Conservation (phyloP, 2,113 vertebrate species). For the Salvelinus fontinalis region DNA sequence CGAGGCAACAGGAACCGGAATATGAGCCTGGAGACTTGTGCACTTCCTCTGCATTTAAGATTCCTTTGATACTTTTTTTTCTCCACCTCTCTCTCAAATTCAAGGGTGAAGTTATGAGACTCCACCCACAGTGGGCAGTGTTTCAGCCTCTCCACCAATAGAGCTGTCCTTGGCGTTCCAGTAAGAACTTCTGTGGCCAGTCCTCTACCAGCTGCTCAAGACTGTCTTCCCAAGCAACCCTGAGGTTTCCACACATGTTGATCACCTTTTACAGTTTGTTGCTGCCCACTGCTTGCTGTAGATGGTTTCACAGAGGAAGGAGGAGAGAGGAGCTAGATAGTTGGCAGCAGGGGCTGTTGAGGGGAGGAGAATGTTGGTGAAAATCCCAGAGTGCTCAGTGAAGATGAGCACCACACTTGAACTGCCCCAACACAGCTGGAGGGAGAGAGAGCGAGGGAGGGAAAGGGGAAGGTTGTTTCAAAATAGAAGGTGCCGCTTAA, state of each 20-base stretch:
- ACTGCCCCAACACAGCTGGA: not conserved
- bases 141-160: conserved; percentile 43
- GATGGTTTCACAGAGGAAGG: conserved; percentile 22
- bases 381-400: not conserved
- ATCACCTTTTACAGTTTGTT: conserved; percentile 37
- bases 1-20: conserved; percentile 26
- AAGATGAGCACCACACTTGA: not conserved
- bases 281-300: conserved; percentile 16
- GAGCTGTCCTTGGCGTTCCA: not conserved
- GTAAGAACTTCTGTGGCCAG: conserved; percentile 30
- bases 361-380: conserved; percentile 1
- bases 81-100: conserved; percentile 14
- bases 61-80: conserved; percentile 37
- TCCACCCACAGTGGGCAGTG: conserved; percentile 27
- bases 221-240: conserved; percentile 48
- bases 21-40: conserved; percentile 39
- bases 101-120: conserved; percentile 44
- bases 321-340: not conserved
- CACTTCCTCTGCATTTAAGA: conserved; percentile 48
- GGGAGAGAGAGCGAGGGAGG: not conserved
- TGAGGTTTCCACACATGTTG: conserved; percentile 38
- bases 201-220: conserved; percentile 24
- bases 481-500: not conserved
- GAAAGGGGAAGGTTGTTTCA: too few relatives aligned
- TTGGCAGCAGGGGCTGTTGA: not conserved